These are phyloP conservation scores for Cetoscarus ocellatus DNA, from an alignment of 2,797 vertebrate genomes.

Conservation along the genomic window DNA sequence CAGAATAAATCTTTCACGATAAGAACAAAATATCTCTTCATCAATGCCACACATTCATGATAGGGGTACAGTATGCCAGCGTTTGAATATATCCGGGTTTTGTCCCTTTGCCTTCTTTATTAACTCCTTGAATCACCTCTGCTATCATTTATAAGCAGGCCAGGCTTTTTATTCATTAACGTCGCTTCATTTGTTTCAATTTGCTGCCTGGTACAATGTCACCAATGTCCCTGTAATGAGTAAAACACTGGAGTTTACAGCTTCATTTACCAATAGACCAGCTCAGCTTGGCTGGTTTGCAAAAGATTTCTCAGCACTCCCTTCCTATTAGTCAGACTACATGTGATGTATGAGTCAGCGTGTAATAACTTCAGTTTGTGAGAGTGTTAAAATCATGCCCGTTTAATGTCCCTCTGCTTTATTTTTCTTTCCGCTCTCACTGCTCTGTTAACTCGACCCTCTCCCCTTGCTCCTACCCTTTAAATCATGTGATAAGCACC, in stretches of 20 bases:
- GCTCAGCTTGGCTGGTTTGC: constrained; percentile 36
- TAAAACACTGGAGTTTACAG: constrained; percentile 53
- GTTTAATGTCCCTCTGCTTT: constrained; percentile 37
- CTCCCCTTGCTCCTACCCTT: constrained; percentile 1
- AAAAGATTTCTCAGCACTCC: constrained; percentile 33
- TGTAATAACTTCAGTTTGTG: constrained; percentile 38
- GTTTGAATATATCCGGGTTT: constrained; percentile 32
- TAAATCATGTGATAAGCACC: constrained; percentile 19
- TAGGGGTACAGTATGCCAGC: constrained; percentile 30
- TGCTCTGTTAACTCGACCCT: constrained; percentile 6
- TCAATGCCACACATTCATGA: constrained; percentile 53
- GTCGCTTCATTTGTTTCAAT: constrained; percentile 59
- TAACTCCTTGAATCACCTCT: constrained; percentile 53
- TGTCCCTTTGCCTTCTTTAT: constrained; percentile 38
- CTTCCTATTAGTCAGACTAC: constrained; percentile 53
- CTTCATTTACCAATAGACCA: constrained; percentile 50
- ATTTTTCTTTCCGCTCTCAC: constrained; percentile 27
- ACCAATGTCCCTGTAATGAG: constrained; percentile 52
- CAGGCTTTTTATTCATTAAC: constrained; percentile 62
- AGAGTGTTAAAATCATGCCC: constrained; percentile 45
- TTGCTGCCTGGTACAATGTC: constrained; percentile 57
- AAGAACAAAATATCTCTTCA: constrained; percentile 69
- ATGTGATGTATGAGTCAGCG: constrained; percentile 57
- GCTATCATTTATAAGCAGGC: constrained; percentile 57
- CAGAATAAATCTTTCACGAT: constrained; percentile 55